A percentile compares a stretch with the other conserved stretches of the same genome.
phyloP scores from a whole-genome alignment of 2,888 invertebrate genomes.

The Nemoura dubitans region DNA sequence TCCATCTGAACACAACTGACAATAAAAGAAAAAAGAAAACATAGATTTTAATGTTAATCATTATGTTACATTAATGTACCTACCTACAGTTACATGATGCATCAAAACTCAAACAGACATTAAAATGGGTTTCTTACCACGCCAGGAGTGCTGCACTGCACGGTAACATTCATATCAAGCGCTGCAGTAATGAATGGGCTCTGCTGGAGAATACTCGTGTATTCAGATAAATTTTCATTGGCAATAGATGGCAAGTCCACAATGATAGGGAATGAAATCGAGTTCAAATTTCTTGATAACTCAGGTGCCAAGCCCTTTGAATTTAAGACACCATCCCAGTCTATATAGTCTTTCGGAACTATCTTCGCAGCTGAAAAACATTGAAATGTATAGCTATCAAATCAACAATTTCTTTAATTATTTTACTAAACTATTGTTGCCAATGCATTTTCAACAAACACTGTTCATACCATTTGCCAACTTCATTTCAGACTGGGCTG shows the following conservation, averaged over 20 bases:
- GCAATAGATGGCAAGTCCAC: slow-evolving; percentile 60
- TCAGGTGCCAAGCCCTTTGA: slow-evolving; percentile 55
- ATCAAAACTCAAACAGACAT: not conserved
- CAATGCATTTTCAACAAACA: not conserved
- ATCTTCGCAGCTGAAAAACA: not conserved
- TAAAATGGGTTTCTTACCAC: slow-evolving; percentile 55
- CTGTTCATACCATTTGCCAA: not conserved
- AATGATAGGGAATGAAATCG: slow-evolving; percentile 57
- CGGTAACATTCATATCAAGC: slow-evolving; percentile 61
- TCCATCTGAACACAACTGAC: slow-evolving; percentile 40
- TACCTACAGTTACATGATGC: not conserved
- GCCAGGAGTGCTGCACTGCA: slow-evolving; percentile 59
- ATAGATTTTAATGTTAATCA: not conserved
- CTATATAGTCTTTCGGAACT: slow-evolving; percentile 28
- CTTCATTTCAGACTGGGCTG: not conserved
- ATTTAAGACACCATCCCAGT: slow-evolving; percentile 47
- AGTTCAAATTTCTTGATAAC: slow-evolving; percentile 49
- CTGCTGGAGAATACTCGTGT: slow-evolving; percentile 58
- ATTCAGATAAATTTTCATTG: slow-evolving; percentile 53
- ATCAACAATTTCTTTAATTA: too few species aligned
- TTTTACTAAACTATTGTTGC: too few species aligned
- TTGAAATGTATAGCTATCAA: too few species aligned
- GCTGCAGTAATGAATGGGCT: slow-evolving; percentile 60
- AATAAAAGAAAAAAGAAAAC: slow-evolving; percentile 23
- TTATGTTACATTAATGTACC: too few species aligned